Conservation (phyloP, 2,113 vertebrate species). For the Orthochromis indermauri region DNA sequence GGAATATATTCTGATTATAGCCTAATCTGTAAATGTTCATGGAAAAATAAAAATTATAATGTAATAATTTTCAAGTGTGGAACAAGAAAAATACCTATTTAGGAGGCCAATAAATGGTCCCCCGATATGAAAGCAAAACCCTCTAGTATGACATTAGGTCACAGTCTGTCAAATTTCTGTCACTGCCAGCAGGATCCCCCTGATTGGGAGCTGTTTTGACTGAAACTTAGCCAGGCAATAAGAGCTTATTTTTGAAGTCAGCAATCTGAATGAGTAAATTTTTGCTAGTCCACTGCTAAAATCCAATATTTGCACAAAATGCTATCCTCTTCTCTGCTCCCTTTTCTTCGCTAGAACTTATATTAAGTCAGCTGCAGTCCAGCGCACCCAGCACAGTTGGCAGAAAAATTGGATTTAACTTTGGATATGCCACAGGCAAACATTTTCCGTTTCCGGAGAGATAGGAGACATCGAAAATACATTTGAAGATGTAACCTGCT, state of each 20-base stretch:
- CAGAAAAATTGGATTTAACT: neutral
- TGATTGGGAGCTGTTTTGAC: neutral
- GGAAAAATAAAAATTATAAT: neutral
- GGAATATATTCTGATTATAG: neutral
- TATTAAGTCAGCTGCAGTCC: neutral
- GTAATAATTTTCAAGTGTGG: neutral
- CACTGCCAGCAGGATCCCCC: neutral
- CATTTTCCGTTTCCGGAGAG: neutral
- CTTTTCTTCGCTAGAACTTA: neutral
- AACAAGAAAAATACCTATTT: neutral
- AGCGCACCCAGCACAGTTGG: neutral
- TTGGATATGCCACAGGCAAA: neutral
- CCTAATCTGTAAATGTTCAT: neutral
- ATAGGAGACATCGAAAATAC: neutral
- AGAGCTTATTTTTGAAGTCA: constrained; percentile 17
- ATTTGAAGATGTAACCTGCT: neutral
- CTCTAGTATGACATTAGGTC: neutral
- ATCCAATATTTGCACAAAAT: constrained; percentile 1
- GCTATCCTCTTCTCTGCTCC: neutral
- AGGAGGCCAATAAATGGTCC: neutral
- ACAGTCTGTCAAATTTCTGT: neutral
- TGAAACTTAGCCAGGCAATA: neutral
- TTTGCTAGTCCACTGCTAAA: neutral
- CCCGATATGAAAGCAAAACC: neutral
- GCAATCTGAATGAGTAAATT: neutral